A percentile compares a stretch with the other conserved stretches of the same genome.
These are phyloP conservation scores for Montipora foliosa DNA, from an alignment of 64 coral and sea anemone species.

Conservation along the genomic window DNA sequence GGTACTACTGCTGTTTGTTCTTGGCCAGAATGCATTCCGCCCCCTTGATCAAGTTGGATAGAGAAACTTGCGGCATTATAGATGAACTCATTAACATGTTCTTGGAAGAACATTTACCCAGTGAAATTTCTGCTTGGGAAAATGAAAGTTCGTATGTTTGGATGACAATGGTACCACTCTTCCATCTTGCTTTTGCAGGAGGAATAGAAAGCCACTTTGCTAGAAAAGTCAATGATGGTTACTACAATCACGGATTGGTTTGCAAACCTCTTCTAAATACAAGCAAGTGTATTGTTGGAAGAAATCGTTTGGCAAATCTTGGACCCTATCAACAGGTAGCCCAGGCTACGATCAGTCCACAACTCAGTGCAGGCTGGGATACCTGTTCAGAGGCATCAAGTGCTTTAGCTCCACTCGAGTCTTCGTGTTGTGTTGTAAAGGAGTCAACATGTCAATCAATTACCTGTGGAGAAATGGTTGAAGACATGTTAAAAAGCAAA, in stretches of 20 bases:
- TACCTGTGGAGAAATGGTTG: background rate
- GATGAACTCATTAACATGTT: slow-evolving; percentile 65
- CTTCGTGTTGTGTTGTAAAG: background rate
- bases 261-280: background rate
- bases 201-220: slow-evolving; percentile 27
- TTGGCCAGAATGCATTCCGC: slow-evolving; percentile 76
- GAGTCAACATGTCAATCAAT: background rate
- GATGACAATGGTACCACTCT: slow-evolving; percentile 36
- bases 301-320: background rate
- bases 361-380: background rate
- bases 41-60: slow-evolving; percentile 25
- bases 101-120: slow-evolving; percentile 36
- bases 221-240: background rate
- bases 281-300: background rate
- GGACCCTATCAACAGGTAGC: background rate
- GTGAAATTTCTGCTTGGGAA: slow-evolving; percentile 48
- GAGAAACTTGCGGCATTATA: slow-evolving; percentile 19
- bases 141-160: slow-evolving; percentile 38
- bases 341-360: background rate
- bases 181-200: slow-evolving; percentile 55
- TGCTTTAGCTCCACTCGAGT: background rate
- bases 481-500: too few species aligned
- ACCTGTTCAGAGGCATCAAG: background rate
- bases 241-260: background rate
- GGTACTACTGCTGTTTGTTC: slow-evolving; percentile 80